Evolutionary conservation across 1,140 invertebrate species (phyloP), one percentile per base, ranked within the genome.

Genomic region (Conus betulinus): DNA sequence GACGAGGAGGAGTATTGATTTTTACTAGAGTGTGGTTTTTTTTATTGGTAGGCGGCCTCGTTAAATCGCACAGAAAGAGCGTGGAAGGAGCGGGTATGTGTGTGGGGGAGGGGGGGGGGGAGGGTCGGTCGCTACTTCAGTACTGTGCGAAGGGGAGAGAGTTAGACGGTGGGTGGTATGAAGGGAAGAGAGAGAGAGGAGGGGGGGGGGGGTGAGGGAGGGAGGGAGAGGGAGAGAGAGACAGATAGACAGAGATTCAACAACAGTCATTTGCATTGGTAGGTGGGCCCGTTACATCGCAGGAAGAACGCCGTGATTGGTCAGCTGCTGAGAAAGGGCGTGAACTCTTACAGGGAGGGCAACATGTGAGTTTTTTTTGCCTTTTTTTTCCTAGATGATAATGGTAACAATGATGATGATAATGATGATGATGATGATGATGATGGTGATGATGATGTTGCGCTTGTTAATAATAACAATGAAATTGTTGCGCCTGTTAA

Each of bases 231-330:
- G 23, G 71, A 76, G 20, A 25, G 71, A 76, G 20, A 23, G 25
- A 76, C 17, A 76, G 71, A 0, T 13, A 39, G 39, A 78, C 11
- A 78, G 39, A 39, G 25, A 39, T 5, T 27, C 1, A 78, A 4
- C 7, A 15, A 39, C 15, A 20, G 20, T 55, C 0, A n/a, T 27
- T 55, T 8, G 78, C 23, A 17, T 83, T 85, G 39, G 71, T 81
- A 94, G 94, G 74, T 95, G 94, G 94, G 93, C 92, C 11, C 85
- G 94, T 84, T 94, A 88, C 86, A 92, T 95, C 15, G 92, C 92
- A 39, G 94, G 82, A 91, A 94, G 79, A 95, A 94, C 82, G 89
- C 93, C 13, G 82, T 74, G 51, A 53, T 95, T 3, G 94, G 93
- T 3, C 81, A 88, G 25, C 76, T 93, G 15, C 87, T 94, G 17